Evolutionary conservation across 2,888 invertebrate species (phyloP).

Genomic region (Meiosimyza decipiens): DNA sequence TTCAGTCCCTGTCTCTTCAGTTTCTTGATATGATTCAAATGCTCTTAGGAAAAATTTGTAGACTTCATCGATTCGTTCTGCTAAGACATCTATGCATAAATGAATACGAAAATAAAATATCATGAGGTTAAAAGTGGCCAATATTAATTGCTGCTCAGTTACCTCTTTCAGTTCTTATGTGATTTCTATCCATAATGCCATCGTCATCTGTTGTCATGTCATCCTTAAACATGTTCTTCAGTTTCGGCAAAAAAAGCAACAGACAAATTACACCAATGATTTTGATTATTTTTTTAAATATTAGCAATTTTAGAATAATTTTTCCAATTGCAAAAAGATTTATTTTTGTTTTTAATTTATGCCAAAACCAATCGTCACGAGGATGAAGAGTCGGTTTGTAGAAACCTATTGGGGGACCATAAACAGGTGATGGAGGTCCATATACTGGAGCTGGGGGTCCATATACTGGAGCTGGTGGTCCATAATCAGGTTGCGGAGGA

Average conservation of each 20-base stretch:
- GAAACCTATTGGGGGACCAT: constrained; percentile 41
- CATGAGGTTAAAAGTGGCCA: not conserved
- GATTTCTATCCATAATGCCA: constrained; percentile 51
- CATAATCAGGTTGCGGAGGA: constrained; percentile 63
- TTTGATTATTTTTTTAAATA: constrained; percentile 85
- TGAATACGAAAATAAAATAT: not conserved
- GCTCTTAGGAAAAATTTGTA: constrained; percentile 68
- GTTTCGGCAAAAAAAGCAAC: constrained; percentile 79
- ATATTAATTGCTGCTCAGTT: constrained; percentile 19
- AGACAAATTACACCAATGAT: constrained; percentile 82
- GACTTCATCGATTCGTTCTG: constrained; percentile 68
- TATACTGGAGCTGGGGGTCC: constrained; percentile 65
- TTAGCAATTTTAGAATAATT: constrained; percentile 78
- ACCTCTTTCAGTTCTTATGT: constrained; percentile 56
- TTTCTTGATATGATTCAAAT: constrained; percentile 19
- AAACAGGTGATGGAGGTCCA: constrained; percentile 67
- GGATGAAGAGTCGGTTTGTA: constrained; percentile 56
- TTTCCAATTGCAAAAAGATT: constrained; percentile 80
- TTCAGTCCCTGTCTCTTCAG: not conserved
- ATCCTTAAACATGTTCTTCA: constrained; percentile 63
- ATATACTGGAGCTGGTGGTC: constrained; percentile 64
- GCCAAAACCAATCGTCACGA: constrained; percentile 68
- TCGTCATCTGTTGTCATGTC: constrained; percentile 55
- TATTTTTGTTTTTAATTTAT: constrained; percentile 77
- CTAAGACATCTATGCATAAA: constrained; percentile 53